Conservation (phyloP, 2,113 vertebrate species). For the Grammomys surdaster region DNA sequence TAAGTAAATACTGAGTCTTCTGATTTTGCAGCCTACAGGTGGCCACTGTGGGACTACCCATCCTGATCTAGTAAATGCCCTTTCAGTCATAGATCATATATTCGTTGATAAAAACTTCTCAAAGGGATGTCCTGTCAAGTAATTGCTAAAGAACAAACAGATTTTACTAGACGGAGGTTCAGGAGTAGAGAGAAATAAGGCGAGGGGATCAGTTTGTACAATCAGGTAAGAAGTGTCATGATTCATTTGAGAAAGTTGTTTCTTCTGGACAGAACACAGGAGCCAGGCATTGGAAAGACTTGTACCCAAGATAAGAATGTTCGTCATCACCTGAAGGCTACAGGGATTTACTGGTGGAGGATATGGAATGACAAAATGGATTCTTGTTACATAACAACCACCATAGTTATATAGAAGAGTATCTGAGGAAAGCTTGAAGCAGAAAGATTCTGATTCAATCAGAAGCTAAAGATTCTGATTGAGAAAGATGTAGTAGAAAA, state of each 20-base stretch:
- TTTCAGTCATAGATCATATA: not conserved
- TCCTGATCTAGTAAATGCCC: not conserved
- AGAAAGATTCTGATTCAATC: not conserved
- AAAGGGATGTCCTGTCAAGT: not conserved
- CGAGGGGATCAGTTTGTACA: not conserved
- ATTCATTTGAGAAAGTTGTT: not conserved
- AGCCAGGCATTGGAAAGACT: not conserved
- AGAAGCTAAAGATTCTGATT: not conserved
- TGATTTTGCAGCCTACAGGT: not conserved
- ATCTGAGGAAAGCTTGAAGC: not conserved
- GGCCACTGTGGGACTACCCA: not conserved
- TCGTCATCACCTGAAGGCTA: not conserved
- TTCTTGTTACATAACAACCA: not conserved
- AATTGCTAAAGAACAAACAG: not conserved
- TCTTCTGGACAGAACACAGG: not conserved
- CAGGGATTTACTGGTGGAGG: not conserved
- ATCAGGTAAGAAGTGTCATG: not conserved
- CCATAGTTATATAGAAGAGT: not conserved
- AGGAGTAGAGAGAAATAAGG: not conserved
- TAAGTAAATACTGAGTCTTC: not conserved
- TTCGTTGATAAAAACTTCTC: not conserved
- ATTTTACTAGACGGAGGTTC: not conserved
- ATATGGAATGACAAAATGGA: not conserved
- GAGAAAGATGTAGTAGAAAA: not conserved
- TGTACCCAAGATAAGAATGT: not conserved